Base-by-base conservation (phyloP, 2,797 vertebrate species). In the Coranthus polyacanthus region DNA sequence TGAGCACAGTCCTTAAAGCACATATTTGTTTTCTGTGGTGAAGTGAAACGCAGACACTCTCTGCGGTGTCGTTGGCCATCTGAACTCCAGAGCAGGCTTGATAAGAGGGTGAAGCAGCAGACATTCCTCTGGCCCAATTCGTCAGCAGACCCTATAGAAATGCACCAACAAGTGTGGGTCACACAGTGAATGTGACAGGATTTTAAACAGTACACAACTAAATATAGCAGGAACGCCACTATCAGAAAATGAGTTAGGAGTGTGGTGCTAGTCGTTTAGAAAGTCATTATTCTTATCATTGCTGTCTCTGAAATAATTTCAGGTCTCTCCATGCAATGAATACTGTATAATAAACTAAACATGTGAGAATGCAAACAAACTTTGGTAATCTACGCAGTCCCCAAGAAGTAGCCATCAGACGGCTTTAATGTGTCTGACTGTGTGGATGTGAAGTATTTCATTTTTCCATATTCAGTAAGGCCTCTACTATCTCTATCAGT, bases 221-320 rank as follows among this genome's bases (percentile, higher is more conserved):
- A 94, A 94, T 93, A 94, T 93, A 93, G 92, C 92, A 71, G 89
- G 86, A 78, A 89, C 82, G 79, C 90, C 91, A 91, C 92, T 95
- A 94, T 95, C 94, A 95, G 94, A 94, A 94, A 95, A 94, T 94
- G 92, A 94, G 92, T 91, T 92, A 92, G 92, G 90, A 93, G 92
- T 94, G 93, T 84, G 84, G 86, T 89, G 91, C 89, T 90, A 66
- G 92, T 95, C 90, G 91, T 94, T 94, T 94, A 93, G 93, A 94
- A 94, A 94, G 93, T 94, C 93, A 94, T 95, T 95, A 94, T 94
- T 94, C 91, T 94, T 95, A 94, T 95, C 93, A 85, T 93, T 90
- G 91, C 93, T 92, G 94, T 94, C 92, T 93, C 90, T 93, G 92
- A 94, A 94, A 94, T 95, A 93, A 94, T 93, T 92, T 90, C 93